Percentiles rank a stretch among this genome's conserved stretches.
phyloP scores from a whole-genome alignment of 2,113 vertebrate species.

The Benitochromis conjunctus region DNA sequence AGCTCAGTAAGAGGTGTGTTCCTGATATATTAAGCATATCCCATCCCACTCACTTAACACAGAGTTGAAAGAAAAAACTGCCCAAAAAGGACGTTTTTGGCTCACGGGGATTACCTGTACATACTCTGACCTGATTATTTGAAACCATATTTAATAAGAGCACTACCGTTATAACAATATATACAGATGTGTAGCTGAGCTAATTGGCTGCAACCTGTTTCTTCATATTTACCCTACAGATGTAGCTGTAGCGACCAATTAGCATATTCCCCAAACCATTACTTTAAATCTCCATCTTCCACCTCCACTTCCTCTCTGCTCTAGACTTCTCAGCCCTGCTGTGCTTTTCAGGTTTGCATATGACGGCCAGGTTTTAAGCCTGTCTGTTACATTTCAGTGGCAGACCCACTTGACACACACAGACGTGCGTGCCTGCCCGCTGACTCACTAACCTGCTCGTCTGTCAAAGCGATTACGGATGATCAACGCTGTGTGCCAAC shows the following conservation, averaged over 20 bases:
- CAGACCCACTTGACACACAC: slow-evolving; percentile 5
- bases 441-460: slow-evolving; percentile 46
- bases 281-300: neutral
- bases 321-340: neutral
- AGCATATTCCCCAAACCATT: neutral
- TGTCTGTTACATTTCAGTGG: slow-evolving; percentile 37
- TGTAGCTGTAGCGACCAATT: neutral
- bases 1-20: neutral
- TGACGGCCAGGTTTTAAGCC: slow-evolving; percentile 12
- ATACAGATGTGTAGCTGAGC: neutral
- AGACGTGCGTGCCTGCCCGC: neutral
- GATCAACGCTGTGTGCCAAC: slow-evolving; percentile 17
- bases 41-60: neutral
- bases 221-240: neutral
- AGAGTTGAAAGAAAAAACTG: neutral
- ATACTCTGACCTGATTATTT: neutral
- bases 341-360: slow-evolving; percentile 28
- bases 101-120: neutral
- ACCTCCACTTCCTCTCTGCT: neutral
- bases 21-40: neutral
- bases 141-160: neutral
- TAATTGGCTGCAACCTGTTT: neutral
- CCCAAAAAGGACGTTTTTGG: neutral
- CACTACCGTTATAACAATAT: neutral
- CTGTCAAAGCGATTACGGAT: slow-evolving; percentile 37